Evolutionary conservation across 2,888 invertebrate genomes (phyloP), one percentile per base, ranked within the genome.

Genomic region (Molanna angustata): DNA sequence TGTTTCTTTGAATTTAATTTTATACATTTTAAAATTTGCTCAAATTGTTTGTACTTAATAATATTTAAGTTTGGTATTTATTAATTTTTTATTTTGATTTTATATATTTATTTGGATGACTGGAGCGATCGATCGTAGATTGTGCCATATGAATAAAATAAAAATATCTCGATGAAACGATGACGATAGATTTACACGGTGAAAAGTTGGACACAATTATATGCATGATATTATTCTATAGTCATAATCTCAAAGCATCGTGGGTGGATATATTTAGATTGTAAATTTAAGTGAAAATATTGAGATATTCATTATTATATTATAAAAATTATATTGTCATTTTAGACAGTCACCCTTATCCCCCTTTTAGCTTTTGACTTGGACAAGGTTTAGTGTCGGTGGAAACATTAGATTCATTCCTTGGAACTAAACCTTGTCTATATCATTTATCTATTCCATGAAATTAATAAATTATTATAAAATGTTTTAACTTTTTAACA

Each of bases 401-500:
- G 31, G 44, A 50, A 44, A 46, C 45, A 43, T 47, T 35, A 27
- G n/a, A n/a, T n/a, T n/a, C n/a, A n/a, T n/a, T n/a, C n/a, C 17
- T 21, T 32, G 54, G 33, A 52, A 52, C 52, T 53, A 39, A 39
- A 53, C 51, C 56, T 48, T 45, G 40, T 58, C 53, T 55, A 32
- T 45, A 55, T 52, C 39, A 52, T 40, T 52, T 37, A 49, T 50
- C 39, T 50, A 13, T 46, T 54, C 53, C 50, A 49, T 52, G 19
- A 46, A 46, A 20, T 43, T 52, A 47, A 39, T 40, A 46, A 13
- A 33, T 33, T 39, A 47, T 58, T 58, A 49, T 44, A 48, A 46
- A 53, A 55, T 52, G 46, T 54, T 52, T 52, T 58, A 55, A 52
- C 52, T 55, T 49, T 46, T 57, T 58, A 58, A 52, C 58, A 56